Conservation (phyloP, 2,888 invertebrate species). For the Trileptium ribeirensis region DNA sequence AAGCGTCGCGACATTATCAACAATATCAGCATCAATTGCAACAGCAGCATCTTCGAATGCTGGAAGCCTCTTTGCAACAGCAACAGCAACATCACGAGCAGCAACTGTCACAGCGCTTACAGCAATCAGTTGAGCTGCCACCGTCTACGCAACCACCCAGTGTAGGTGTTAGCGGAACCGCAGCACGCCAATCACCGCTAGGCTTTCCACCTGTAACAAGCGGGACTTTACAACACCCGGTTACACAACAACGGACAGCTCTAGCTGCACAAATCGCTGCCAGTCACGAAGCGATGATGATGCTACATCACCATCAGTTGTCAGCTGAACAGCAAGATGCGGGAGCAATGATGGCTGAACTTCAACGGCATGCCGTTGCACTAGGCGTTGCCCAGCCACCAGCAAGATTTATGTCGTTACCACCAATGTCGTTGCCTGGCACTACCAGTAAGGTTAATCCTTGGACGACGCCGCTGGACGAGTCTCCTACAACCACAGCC, state of each 20-base stretch:
- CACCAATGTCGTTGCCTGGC: not conserved
- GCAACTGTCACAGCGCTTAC: not conserved
- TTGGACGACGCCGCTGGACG: not conserved
- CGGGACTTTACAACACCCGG: constrained; percentile 30
- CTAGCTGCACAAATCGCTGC: not conserved
- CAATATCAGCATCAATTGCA: not conserved
- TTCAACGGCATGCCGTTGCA: constrained; percentile 35
- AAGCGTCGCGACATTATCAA: not conserved
- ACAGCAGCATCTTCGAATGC: constrained; percentile 19
- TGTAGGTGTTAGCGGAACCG: too few species aligned
- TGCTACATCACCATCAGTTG: not conserved
- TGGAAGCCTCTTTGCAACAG: constrained; percentile 16
- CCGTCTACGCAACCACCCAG: constrained; percentile 27
- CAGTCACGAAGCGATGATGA: not conserved
- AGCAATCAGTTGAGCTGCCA: not conserved
- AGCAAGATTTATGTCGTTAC: not conserved
- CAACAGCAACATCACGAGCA: constrained; percentile 17
- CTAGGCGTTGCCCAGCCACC: not conserved
- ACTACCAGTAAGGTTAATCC: not conserved
- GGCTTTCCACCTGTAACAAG: constrained; percentile 28
- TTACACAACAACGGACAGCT: not conserved
- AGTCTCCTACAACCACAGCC: constrained; percentile 6
- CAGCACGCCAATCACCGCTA: constrained; percentile 27
- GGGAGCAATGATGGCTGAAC: not conserved
- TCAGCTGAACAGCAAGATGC: not conserved